A percentile compares a stretch with the other conserved stretches of the same genome.
Conservation (phyloP, 92 coral and sea anemone genomes). For the Paragorgia papillata region DNA sequence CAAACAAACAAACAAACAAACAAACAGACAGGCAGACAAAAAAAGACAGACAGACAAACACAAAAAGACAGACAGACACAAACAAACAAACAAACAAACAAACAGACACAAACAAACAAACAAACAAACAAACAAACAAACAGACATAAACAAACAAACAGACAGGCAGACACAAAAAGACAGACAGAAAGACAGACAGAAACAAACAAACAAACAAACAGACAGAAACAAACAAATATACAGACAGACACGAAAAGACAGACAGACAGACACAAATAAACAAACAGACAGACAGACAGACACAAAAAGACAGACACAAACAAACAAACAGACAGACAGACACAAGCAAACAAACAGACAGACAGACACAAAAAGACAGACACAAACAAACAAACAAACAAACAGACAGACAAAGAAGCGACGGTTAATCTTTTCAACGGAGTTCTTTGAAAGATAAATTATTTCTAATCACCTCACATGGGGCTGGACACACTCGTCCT, state of each 20-base stretch:
- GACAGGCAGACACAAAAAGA: too few relatives aligned
- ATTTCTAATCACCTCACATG: slow-evolving; percentile 78
- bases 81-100: too few relatives aligned
- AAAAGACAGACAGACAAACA: too few relatives aligned
- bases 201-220: not conserved
- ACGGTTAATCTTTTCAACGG: not conserved
- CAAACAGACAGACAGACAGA: not conserved
- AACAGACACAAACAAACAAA: too few relatives aligned
- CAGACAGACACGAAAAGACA: too few relatives aligned
- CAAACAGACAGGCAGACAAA: too few relatives aligned
- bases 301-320: not conserved
- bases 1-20: not conserved
- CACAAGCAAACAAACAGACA: too few relatives aligned
- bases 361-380: not conserved
- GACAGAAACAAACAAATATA: not conserved
- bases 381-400: not conserved
- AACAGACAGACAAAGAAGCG: too few relatives aligned
- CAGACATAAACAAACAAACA: too few relatives aligned
- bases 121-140: not conserved
- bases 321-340: not conserved
- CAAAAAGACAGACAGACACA: not conserved
- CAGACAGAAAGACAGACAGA: not conserved
- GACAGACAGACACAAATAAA: not conserved
- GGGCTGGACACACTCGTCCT: slow-evolving; percentile 98
- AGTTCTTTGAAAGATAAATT: not conserved